phyloP scores from a whole-genome alignment of 2,888 invertebrate genomes.

The Gymnosoma rotundatum region DNA sequence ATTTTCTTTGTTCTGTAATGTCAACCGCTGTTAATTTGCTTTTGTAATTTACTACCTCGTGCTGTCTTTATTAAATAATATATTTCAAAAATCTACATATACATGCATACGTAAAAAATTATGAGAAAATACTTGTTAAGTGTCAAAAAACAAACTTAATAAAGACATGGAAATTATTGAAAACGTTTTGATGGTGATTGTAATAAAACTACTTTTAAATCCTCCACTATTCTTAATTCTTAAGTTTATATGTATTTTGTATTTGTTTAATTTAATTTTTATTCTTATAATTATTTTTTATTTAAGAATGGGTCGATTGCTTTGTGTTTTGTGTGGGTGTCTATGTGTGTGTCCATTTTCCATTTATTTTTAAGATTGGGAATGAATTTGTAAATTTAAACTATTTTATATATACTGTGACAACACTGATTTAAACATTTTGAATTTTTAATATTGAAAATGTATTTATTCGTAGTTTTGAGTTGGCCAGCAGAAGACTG shows the following conservation, averaged over 20 bases:
- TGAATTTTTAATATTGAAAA: too few species aligned
- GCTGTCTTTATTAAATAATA: slow-evolving; percentile 16
- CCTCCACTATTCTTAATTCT: neutral
- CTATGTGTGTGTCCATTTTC: neutral
- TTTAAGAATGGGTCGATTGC: neutral
- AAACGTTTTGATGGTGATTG: slow-evolving; percentile 12
- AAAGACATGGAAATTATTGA: neutral
- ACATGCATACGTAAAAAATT: neutral
- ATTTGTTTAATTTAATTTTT: slow-evolving; percentile 9
- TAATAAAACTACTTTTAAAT: slow-evolving; percentile 2
- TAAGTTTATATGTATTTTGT: neutral
- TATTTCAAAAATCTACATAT: neutral
- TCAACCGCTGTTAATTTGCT: slow-evolving; percentile 20
- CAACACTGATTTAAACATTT: too few species aligned
- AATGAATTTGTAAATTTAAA: too few species aligned
- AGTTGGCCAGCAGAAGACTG: too few species aligned
- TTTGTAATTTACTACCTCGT: slow-evolving; percentile 22
- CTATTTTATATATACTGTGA: too few species aligned
- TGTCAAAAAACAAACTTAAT: neutral
- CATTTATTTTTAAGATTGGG: too few species aligned
- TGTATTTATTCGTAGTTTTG: too few species aligned
- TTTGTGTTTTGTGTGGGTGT: neutral
- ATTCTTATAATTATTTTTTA: neutral
- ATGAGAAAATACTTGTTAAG: neutral
- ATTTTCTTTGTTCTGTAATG: slow-evolving; percentile 24